Evolutionary conservation across 2,888 invertebrate genomes (phyloP).

Genomic region (Leptarthrus brevirostris): DNA sequence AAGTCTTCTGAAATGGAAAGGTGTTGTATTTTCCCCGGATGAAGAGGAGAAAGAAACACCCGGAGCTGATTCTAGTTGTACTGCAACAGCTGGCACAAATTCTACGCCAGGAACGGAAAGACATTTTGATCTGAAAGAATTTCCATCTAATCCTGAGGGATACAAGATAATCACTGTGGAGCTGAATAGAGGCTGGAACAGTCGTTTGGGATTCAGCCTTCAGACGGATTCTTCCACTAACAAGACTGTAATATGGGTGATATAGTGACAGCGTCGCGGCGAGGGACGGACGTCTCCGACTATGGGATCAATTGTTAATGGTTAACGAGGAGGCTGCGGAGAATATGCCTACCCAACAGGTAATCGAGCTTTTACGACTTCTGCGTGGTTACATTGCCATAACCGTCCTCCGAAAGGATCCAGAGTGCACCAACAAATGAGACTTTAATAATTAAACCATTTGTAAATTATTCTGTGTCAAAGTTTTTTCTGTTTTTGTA

Average conservation of each 20-base stretch:
- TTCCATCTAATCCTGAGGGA: constrained; percentile 54
- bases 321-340: constrained; percentile 88
- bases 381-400: constrained; percentile 85
- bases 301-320: constrained; percentile 85
- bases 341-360: constrained; percentile 81
- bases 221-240: constrained; percentile 74
- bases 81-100: constrained; percentile 51
- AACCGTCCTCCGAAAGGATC: constrained; percentile 72
- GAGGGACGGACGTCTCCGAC: constrained; percentile 81
- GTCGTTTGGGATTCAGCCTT: constrained; percentile 87
- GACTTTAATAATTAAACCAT: neutral
- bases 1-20: constrained; percentile 76
- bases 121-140: constrained; percentile 53
- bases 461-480: too few relatives aligned
- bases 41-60: constrained; percentile 47
- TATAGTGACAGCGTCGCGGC: constrained; percentile 87
- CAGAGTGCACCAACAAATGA: neutral
- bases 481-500: too few relatives aligned
- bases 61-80: constrained; percentile 23
- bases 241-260: constrained; percentile 81
- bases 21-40: constrained; percentile 77
- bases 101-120: constrained; percentile 54
- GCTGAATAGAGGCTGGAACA: constrained; percentile 86
- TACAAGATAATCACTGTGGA: constrained; percentile 81
- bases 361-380: constrained; percentile 84